Conservation (phyloP, 2,797 vertebrate species). For the Neoniphon sammara region DNA sequence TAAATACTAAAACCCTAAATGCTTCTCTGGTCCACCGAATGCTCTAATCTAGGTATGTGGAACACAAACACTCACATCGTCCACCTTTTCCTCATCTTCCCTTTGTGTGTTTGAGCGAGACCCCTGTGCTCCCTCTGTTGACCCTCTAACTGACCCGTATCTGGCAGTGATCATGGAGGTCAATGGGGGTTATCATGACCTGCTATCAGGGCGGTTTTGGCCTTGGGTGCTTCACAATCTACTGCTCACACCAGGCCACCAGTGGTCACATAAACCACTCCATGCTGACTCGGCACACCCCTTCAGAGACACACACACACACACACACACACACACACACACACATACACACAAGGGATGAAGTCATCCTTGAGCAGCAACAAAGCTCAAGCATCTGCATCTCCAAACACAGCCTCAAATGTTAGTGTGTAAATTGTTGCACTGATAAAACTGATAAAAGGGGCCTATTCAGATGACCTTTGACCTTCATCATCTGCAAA, state of each 20-base stretch:
- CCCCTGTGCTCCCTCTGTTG: conserved; percentile 14
- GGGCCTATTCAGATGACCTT: conserved; percentile 53
- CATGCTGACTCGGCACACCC: conserved; percentile 69
- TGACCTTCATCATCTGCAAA: conserved; percentile 51
- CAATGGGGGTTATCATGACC: conserved; percentile 68
- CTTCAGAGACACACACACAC: neutral
- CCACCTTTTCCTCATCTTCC: conserved; percentile 9
- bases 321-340: conserved; percentile 23
- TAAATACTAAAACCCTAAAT: neutral
- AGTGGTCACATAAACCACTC: conserved; percentile 66
- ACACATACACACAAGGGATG: conserved; percentile 33
- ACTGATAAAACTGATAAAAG: neutral
- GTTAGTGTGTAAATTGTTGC: conserved; percentile 18
- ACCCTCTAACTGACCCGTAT: conserved; percentile 54
- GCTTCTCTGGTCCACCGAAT: neutral
- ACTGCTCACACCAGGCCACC: conserved; percentile 59
- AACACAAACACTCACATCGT: neutral
- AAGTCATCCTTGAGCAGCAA: conserved; percentile 59
- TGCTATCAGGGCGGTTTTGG: conserved; percentile 57
- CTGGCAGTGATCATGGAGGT: conserved; percentile 55
- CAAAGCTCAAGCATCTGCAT: conserved; percentile 39
- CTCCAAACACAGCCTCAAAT: conserved; percentile 36
- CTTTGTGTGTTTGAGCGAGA: conserved; percentile 43
- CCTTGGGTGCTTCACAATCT: conserved; percentile 56
- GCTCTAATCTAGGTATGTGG: neutral